Evolutionary conservation across 2,888 invertebrate species (phyloP).

Genomic region (Caradrina clavipalpis): DNA sequence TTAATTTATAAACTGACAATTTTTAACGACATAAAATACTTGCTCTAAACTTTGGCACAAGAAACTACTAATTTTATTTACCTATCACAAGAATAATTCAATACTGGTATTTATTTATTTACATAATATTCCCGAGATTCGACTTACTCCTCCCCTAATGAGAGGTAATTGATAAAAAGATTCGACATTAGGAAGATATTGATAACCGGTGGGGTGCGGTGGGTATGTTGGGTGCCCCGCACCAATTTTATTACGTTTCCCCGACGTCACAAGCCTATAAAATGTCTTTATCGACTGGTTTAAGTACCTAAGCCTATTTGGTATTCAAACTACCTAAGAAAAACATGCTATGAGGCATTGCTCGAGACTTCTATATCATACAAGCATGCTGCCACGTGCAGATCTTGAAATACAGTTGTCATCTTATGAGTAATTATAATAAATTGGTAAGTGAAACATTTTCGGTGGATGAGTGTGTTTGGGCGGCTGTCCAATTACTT

Average conservation of each 20-base stretch:
- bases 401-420: neutral
- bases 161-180: slow-evolving; percentile 48
- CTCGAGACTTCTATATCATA: slow-evolving; percentile 2
- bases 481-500: slow-evolving; percentile 75
- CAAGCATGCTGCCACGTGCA: slow-evolving; percentile 1
- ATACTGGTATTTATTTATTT: slow-evolving; percentile 2
- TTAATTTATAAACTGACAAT: slow-evolving; percentile 3
- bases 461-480: slow-evolving; percentile 80
- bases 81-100: slow-evolving; percentile 6
- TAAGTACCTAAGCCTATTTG: neutral
- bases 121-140: neutral
- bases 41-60: slow-evolving; percentile 4
- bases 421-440: slow-evolving; percentile 8
- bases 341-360: slow-evolving; percentile 5
- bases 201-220: slow-evolving; percentile 32
- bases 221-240: neutral
- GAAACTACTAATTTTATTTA: slow-evolving; percentile 9
- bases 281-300: slow-evolving; percentile 7
- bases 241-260: slow-evolving; percentile 16
- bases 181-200: slow-evolving; percentile 40
- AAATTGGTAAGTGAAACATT: slow-evolving; percentile 57
- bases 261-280: slow-evolving; percentile 9
- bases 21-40: slow-evolving; percentile 7
- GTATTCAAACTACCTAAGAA: slow-evolving; percentile 7
- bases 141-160: slow-evolving; percentile 38